Percentiles rank a stretch among this genome's conserved stretches.
These are phyloP conservation scores for Anser cygnoides DNA, from an alignment of 2,113 vertebrate genomes.

Conservation along the genomic window DNA sequence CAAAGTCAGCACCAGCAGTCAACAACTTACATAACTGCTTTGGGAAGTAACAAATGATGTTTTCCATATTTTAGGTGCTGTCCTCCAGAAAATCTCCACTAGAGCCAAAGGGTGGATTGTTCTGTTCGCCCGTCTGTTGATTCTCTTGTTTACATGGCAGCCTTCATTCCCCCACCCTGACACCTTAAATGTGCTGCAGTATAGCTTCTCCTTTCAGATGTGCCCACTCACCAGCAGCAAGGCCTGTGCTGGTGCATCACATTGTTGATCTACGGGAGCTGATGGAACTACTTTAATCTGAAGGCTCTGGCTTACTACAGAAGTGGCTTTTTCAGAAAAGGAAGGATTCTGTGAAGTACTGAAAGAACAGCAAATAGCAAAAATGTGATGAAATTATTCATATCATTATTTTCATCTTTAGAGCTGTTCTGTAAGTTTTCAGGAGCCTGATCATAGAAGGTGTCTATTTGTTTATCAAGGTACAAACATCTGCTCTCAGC, in stretches of 20 bases:
- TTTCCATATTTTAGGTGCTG: neutral
- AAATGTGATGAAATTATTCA: neutral
- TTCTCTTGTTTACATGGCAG: neutral
- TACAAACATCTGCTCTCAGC: neutral
- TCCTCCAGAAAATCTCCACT: neutral
- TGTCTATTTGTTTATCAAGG: neutral
- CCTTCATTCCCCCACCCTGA: no score
- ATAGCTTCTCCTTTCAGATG: neutral
- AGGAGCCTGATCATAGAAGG: neutral
- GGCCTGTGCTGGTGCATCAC: no score
- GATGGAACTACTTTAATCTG: neutral
- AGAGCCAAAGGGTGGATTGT: neutral
- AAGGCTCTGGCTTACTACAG: neutral
- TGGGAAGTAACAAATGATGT: neutral
- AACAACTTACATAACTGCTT: neutral
- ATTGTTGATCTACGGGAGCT: neutral
- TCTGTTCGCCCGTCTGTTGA: no score
- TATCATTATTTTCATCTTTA: neutral
- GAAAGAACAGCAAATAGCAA: neutral
- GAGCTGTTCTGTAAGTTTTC: no score
- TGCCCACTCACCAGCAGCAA: neutral
- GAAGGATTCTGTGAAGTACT: no score
- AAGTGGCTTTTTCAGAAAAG: neutral
- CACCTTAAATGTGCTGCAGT: neutral
- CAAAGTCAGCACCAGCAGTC: neutral